A percentile compares a stretch with the other conserved stretches of the same genome.
Evolutionary conservation across 2,113 vertebrate genomes (phyloP).

Genomic region (Geococcyx californianus): DNA sequence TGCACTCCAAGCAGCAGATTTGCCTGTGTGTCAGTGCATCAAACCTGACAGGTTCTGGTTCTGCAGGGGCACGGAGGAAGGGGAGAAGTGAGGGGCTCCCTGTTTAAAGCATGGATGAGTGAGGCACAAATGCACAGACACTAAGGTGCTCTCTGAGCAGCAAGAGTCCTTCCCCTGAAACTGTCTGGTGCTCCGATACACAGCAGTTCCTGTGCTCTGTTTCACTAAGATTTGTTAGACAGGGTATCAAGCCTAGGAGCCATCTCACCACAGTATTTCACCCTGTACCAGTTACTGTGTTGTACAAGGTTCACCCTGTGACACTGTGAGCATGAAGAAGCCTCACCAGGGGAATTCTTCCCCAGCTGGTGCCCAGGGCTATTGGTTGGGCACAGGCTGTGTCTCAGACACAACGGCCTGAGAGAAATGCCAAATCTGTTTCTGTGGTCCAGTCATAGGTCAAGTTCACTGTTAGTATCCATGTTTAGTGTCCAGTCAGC

Average conservation of each 20-base stretch:
- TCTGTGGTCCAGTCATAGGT: rapidly evolving
- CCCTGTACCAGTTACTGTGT: rapidly evolving
- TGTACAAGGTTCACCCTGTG: not conserved
- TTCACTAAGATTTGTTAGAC: rapidly evolving
- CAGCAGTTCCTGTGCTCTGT: no score
- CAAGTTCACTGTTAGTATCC: no score
- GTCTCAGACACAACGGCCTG: not conserved
- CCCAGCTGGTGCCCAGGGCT: no score
- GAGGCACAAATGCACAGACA: rapidly evolving
- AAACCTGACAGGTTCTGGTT: rapidly evolving
- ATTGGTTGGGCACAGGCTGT: not conserved
- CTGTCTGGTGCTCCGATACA: rapidly evolving
- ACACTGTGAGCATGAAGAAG: no score
- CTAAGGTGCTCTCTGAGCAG: not conserved
- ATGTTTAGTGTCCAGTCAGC: not conserved
- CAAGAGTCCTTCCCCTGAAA: not conserved
- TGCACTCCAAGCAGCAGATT: rapidly evolving
- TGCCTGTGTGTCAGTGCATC: not conserved
- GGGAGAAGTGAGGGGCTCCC: not conserved
- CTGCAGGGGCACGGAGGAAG: rapidly evolving
- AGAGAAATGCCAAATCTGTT: not conserved
- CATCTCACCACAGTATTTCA: rapidly evolving
- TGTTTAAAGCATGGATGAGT: rapidly evolving
- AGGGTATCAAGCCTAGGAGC: not conserved
- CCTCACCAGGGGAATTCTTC: no score